Evolutionary conservation across 2,113 vertebrate genomes (phyloP), one percentile per base, ranked within the genome.

Genomic region (Hemibagrus wyckioides): DNA sequence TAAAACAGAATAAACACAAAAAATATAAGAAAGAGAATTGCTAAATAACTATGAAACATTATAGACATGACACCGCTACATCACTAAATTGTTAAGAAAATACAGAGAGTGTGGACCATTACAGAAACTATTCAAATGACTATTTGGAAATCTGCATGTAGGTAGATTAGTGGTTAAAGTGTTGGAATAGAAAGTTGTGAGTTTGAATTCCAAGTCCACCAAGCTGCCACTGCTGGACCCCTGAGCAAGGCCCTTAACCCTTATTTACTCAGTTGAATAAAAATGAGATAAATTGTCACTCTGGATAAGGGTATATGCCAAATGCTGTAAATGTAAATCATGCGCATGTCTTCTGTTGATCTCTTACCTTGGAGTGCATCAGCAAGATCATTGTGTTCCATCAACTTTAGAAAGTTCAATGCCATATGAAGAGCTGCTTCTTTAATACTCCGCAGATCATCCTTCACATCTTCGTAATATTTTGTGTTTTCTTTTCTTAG

Each of bases 321-420:
- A n/a, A n/a, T n/a, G n/a, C n/a, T n/a, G n/a, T n/a, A n/a, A n/a
- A n/a, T n/a, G n/a, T n/a, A 56, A 56, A 7, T 56, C 36, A 3
- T 8, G 15, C 8, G 10, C 10, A 19, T 36, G 6, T 86, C 15
- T 48, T 23, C 17, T 13, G 25, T 23, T 21, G 50, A n/a, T 4
- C 13, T 67, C 80, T 79, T 86, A 89, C 88, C 56, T 61, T 89
- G 59, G 44, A 89, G 61, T 21, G 80, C n/a, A 71, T 83, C 39
- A 83, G 85, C 88, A 14, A 76, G 28, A 1, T 86, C 25, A n/a
- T 17, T 30, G 6, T 79, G 54, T 4, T 80, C 15, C 73, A 89
- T 71, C n/a, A 30, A 2, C 39, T 30, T 85, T 17, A 85, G 19
- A 5, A 82, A 88, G 57, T 61, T 69, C 21, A 88, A 84, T 25